Evolutionary conservation across 2,888 invertebrate genomes (phyloP).

Genomic region (Sicus ferrugineus): DNA sequence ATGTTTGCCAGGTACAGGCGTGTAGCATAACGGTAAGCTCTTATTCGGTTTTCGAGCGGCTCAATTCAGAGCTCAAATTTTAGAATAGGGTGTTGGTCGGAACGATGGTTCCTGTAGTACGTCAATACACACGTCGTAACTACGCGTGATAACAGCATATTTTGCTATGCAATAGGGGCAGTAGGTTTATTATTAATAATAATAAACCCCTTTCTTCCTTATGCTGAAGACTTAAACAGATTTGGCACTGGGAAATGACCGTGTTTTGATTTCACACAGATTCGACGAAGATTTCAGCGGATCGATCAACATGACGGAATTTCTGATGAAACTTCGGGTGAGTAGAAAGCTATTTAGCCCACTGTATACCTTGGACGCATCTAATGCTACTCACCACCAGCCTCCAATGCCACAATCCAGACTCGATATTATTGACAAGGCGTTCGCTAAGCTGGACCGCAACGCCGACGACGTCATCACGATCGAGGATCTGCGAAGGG

Average conservation of each 20-base stretch:
- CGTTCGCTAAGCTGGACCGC: constrained; percentile 86
- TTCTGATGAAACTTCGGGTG: constrained; percentile 82
- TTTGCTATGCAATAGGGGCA: background rate
- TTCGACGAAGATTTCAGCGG: constrained; percentile 87
- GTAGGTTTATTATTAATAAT: background rate
- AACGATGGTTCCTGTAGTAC: no score
- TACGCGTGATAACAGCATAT: no score
- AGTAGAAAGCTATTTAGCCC: constrained; percentile 54
- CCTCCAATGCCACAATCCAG: constrained; percentile 83
- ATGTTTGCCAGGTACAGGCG: constrained; percentile 53
- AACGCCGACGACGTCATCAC: constrained; percentile 85
- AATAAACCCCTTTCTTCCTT: background rate
- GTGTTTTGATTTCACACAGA: constrained; percentile 36
- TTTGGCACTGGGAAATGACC: background rate
- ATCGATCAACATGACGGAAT: constrained; percentile 87
- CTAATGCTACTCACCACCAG: constrained; percentile 64
- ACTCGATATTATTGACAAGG: constrained; percentile 77
- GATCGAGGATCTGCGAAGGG: constrained; percentile 76
- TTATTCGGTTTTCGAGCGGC: background rate
- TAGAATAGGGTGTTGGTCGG: no score
- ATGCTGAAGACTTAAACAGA: background rate
- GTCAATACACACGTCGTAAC: no score
- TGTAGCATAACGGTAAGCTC: no score
- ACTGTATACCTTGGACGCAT: background rate
- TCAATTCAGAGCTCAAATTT: no score